Evolutionary conservation across 2,888 invertebrate genomes (phyloP).

Genomic region (Linnaemya vulpina): DNA sequence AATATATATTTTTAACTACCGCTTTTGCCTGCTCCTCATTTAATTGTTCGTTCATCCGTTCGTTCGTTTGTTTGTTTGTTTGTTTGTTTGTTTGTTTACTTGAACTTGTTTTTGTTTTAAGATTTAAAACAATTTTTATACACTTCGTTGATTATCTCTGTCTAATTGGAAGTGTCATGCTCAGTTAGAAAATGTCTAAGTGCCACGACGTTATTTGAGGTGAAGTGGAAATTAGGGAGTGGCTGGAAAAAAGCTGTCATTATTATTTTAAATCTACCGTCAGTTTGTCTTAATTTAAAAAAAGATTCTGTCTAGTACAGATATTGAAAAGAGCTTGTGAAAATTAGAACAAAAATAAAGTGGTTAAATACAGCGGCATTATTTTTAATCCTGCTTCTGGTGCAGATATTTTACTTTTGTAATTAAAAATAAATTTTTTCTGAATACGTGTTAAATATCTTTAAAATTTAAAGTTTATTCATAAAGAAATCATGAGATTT

Average conservation of each 20-base stretch:
- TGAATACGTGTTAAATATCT: too few relatives aligned
- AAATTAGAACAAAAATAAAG: neutral
- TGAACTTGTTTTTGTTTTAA: constrained; percentile 22
- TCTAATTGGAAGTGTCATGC: constrained; percentile 59
- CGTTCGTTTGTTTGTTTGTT: neutral
- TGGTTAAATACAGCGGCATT: too few relatives aligned
- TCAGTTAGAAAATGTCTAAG: constrained; percentile 1
- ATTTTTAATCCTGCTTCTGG: too few relatives aligned
- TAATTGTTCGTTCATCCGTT: neutral
- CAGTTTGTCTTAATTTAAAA: constrained; percentile 22
- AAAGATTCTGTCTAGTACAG: neutral
- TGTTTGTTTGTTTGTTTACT: constrained; percentile 1
- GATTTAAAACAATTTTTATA: constrained; percentile 47
- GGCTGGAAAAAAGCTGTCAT: neutral
- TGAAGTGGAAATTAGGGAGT: neutral
- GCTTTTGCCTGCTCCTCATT: neutral
- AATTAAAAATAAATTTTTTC: too few relatives aligned
- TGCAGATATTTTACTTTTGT: too few relatives aligned
- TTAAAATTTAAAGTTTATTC: too few relatives aligned
- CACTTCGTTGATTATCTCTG: constrained; percentile 42
- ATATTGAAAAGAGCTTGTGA: neutral
- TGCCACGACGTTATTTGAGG: neutral
- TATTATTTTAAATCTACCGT: neutral
- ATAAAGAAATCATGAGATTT: too few relatives aligned
- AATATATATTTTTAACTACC: constrained; percentile 1